These are phyloP conservation scores for Monoplex corrugatus DNA, from an alignment of 2,888 invertebrate genomes.

Conservation along the genomic window DNA sequence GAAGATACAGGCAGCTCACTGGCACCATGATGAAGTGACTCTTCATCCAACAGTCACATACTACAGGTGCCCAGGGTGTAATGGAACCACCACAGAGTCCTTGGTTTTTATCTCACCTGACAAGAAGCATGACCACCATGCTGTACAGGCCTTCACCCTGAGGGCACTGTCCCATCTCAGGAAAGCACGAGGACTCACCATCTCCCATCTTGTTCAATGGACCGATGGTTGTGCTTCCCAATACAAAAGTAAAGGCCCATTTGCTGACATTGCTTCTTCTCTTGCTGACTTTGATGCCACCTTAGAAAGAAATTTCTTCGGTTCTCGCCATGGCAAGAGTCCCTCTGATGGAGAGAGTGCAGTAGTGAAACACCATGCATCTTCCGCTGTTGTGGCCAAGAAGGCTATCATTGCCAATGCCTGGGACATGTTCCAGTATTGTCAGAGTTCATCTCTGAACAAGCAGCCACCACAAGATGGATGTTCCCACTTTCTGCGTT, in stretches of 20 bases:
- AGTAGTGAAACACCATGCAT: not conserved
- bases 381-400: not conserved
- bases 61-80: slow-evolving; percentile 23
- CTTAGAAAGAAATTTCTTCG: slow-evolving; percentile 6
- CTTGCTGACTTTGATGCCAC: slow-evolving; percentile 9
- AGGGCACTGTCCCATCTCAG: not conserved
- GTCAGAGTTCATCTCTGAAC: not conserved
- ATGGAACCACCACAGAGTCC: slow-evolving; percentile 30
- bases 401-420: not conserved
- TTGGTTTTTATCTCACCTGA: slow-evolving; percentile 14
- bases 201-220: not conserved
- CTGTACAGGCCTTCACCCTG: not conserved
- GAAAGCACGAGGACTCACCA: not conserved
- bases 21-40: slow-evolving; percentile 35
- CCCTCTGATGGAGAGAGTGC: slow-evolving; percentile 11
- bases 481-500: not conserved
- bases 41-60: slow-evolving; percentile 23
- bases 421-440: not conserved
- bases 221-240: slow-evolving; percentile 2
- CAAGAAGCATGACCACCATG: slow-evolving; percentile 22
- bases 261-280: slow-evolving; percentile 3
- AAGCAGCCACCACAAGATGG: slow-evolving; percentile 8
- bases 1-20: slow-evolving; percentile 28
- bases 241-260: slow-evolving; percentile 8
- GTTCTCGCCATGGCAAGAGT: slow-evolving; percentile 12